Conservation (phyloP, 2,113 vertebrate genomes). For the Marcusenius ussheri region DNA sequence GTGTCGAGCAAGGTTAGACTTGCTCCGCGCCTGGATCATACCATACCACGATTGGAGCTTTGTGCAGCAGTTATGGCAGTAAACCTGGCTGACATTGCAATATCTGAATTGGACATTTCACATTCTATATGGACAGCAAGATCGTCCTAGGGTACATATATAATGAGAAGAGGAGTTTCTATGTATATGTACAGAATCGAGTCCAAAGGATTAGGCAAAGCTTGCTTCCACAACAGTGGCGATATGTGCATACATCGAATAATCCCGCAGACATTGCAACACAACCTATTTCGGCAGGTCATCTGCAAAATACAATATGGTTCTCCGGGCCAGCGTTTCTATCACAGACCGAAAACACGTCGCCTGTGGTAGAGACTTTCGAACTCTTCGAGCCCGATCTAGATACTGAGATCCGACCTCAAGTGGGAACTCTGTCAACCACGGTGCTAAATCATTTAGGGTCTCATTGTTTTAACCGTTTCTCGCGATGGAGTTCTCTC, state of each 20-base stretch:
- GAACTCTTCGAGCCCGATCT: neutral
- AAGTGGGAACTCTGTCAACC: too few species aligned
- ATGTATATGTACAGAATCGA: neutral
- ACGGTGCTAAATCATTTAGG: too few species aligned
- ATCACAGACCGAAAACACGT: too few species aligned
- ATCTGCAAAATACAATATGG: neutral
- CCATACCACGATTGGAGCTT: neutral
- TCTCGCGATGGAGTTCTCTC: too few species aligned
- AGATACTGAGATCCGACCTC: too few species aligned
- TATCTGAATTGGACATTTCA: too few species aligned
- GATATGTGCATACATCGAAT: neutral
- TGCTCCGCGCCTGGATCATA: neutral
- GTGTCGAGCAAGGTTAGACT: neutral
- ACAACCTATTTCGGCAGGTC: neutral
- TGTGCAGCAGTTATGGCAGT: neutral
- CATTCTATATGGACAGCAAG: neutral
- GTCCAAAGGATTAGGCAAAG: neutral
- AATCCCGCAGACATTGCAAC: neutral
- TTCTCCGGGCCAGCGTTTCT: neutral
- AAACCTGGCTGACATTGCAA: too few species aligned
- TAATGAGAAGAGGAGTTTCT: neutral
- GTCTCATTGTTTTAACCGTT: too few species aligned
- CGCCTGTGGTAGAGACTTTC: neutral
- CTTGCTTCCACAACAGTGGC: neutral
- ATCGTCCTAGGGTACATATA: neutral